Evolutionary conservation across 2,888 invertebrate species (phyloP).

Genomic region (Melipona bicolor): DNA sequence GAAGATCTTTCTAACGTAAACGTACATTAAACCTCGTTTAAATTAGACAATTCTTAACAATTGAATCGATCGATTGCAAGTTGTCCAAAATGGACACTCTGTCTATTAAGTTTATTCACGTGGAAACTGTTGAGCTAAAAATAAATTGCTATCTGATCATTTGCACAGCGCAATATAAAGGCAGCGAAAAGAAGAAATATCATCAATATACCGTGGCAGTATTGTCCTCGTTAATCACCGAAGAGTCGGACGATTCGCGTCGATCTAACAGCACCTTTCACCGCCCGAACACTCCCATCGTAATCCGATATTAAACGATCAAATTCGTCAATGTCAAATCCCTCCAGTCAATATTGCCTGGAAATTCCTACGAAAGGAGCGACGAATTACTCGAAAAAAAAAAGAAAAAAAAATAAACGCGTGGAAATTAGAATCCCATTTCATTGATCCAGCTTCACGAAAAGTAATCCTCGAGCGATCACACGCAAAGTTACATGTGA

Average conservation of each 20-base stretch:
- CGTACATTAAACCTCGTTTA: too few species aligned
- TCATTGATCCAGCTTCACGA: neutral
- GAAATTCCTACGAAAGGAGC: neutral
- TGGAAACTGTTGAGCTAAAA: too few species aligned
- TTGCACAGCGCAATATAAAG: too few species aligned
- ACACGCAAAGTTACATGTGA: too few species aligned
- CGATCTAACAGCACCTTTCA: slow-evolving; percentile 7
- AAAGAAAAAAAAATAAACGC: neutral
- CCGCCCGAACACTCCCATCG: neutral
- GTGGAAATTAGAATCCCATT: neutral
- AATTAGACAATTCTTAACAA: too few species aligned
- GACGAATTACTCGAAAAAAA: neutral
- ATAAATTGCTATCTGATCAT: too few species aligned
- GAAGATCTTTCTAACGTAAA: too few species aligned
- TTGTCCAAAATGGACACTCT: too few species aligned
- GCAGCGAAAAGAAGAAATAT: neutral
- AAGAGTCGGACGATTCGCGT: slow-evolving; percentile 5
- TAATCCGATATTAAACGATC: slow-evolving; percentile 18
- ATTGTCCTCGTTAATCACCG: slow-evolving; percentile 10
- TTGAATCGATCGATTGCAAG: too few species aligned
- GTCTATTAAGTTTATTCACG: too few species aligned
- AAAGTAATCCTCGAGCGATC: neutral
- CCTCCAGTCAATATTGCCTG: neutral
- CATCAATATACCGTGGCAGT: neutral
- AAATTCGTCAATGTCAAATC: slow-evolving; percentile 10